Evolutionary conservation across 2,888 invertebrate species (phyloP), one percentile per base, ranked within the genome.

Genomic region (Agapetus fuscipes): DNA sequence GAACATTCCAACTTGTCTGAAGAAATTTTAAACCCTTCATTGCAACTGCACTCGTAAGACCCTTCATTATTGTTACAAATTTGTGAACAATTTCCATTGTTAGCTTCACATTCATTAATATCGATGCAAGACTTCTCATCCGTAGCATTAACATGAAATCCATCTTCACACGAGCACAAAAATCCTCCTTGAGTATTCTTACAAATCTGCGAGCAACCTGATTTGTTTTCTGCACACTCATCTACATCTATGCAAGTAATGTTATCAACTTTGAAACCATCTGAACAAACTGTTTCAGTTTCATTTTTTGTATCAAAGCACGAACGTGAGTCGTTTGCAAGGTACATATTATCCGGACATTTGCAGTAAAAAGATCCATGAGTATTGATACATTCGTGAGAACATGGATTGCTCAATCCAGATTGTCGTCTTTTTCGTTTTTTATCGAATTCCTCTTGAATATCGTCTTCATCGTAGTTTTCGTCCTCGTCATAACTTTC

Each of bases 351-450:
- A 10, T 54, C 37, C 0, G 71, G 70, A 50, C 78, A 83, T n/a
- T 58, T 57, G 54, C 83, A 84, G 42, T 63, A 61, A 25, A 61
- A 73, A 2, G 65, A 62, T 1, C 72, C 74, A 5, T 61, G 56
- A 0, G 56, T 54, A 45, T 73, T 74, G 2, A 54, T 47, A 43
- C 78, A 76, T 7, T 55, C 53, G 44, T 67, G 64, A 11, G 65
- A 58, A 45, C 75, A 76, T 2, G 57, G 49, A 9, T 61, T 60
- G 11, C 9, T 12, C 4, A 31, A 27, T 11, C 15, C 11, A 2
- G 9, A 5, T 11, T 28, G 13, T 11, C 13, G 11, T 26, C 16
- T 26, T n/a, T 13, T 10, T 26, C 27, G 12, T 35, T 27, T 28
- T n/a, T 29, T 24, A 16, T 35, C 17, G n/a, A n/a, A 4, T 16